phyloP scores from a whole-genome alignment of 1,140 invertebrate species.

The Aradophagus sp. region DNA sequence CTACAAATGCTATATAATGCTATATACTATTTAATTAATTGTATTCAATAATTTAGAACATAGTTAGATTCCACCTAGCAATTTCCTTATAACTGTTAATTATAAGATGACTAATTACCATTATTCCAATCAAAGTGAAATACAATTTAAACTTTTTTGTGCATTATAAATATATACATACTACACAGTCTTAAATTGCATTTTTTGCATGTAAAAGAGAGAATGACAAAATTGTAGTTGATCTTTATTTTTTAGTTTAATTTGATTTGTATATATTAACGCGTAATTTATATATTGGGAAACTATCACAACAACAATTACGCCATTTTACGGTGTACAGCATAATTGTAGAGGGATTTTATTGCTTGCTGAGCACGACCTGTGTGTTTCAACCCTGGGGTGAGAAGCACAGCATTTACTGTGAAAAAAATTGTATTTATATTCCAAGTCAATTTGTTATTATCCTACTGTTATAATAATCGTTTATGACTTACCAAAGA shows the following conservation, averaged over 20 bases:
- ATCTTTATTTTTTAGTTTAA: conserved; percentile 3
- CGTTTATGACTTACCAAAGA: conserved; percentile 75
- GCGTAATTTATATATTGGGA: conserved; percentile 18
- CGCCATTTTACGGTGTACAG: conserved; percentile 60
- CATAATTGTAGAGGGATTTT: conserved; percentile 52
- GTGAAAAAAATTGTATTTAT: conserved; percentile 21
- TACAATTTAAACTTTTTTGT: conserved; percentile 14
- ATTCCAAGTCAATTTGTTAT: conserved; percentile 2
- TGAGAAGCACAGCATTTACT: conserved; percentile 61
- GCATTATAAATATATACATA: conserved; percentile 21
- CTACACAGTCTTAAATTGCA: conserved; percentile 23
- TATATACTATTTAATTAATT: too few species aligned
- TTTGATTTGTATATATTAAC: conserved; percentile 3
- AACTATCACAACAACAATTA: conserved; percentile 58
- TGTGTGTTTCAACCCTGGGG: conserved; percentile 65
- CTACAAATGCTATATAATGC: too few species aligned
- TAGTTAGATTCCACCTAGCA: too few species aligned
- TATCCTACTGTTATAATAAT: too few species aligned
- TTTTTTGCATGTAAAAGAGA: conserved; percentile 11
- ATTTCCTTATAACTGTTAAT: too few species aligned
- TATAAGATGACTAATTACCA: too few species aligned
- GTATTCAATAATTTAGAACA: too few species aligned
- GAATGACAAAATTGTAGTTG: too few species aligned
- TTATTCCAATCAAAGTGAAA: conserved; percentile 8
- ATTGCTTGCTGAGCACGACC: conserved; percentile 56